Conservation (phyloP, 1,140 invertebrate species). For the Lordiphosa stackelbergi region DNA sequence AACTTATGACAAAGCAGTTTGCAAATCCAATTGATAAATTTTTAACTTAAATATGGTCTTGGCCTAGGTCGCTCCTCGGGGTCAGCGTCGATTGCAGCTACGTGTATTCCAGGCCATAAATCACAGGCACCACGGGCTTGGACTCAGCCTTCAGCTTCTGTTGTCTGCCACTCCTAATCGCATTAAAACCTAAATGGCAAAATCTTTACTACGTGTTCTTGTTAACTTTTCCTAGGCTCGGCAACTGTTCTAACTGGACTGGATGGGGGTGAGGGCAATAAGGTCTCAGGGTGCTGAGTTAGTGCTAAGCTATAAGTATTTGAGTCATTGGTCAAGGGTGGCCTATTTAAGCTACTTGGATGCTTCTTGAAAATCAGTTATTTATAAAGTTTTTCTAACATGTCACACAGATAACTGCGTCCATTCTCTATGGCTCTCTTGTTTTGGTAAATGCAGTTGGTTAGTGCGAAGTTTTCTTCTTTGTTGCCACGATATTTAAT, state of each 20-base stretch:
- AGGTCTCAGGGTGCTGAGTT: conserved; percentile 21
- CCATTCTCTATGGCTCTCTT: too few species aligned
- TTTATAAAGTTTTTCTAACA: not conserved
- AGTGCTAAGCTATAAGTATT: conserved; percentile 32
- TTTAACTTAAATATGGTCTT: conserved; percentile 59
- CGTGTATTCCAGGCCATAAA: conserved; percentile 55
- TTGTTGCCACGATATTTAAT: too few species aligned
- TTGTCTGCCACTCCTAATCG: conserved; percentile 61
- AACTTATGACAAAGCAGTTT: conserved; percentile 70
- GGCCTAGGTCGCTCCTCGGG: conserved; percentile 1
- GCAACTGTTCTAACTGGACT: conserved; percentile 9
- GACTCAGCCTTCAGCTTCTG: conserved; percentile 11
- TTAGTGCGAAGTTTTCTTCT: too few species aligned
- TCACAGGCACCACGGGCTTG: conserved; percentile 33
- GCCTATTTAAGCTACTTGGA: conserved; percentile 1
- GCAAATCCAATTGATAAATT: conserved; percentile 70
- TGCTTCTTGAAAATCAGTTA: not conserved
- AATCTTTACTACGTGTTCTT: conserved; percentile 70
- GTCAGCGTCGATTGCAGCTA: conserved; percentile 49
- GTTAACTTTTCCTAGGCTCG: conserved; percentile 53
- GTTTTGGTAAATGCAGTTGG: too few species aligned
- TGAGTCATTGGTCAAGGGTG: conserved; percentile 11
- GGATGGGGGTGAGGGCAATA: conserved; percentile 4
- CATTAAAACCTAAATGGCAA: conserved; percentile 67
- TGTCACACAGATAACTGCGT: too few species aligned